Base-by-base conservation (phyloP, 2,113 vertebrate genomes). In the Mormyrus iriodes region DNA sequence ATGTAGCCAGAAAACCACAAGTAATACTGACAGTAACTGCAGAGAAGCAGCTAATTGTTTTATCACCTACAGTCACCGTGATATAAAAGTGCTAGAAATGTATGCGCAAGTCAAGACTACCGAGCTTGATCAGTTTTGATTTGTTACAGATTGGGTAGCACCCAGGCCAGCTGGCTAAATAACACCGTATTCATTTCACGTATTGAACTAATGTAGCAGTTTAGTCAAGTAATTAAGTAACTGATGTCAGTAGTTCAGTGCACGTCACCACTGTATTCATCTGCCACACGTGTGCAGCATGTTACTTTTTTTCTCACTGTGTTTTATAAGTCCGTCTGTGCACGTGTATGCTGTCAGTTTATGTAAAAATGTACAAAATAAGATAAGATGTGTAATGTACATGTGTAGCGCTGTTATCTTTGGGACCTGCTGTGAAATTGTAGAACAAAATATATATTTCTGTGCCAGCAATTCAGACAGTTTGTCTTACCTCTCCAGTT, bases 401-500 rank as follows among this genome's bases (percentile, higher is more conserved):
- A 13, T 44, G 39, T 27, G 39, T 17, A 44, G 27, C 39, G 8
- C 31, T 55, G 73, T 55, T 24, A 12, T 9, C 39, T 87, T 58
- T 87, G 53, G 35, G 35, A 42, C 17, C 35, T 46, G 35, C 27
- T 55, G 51, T 42, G 24, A 24, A 87, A 55, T 27, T 42, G 52
- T 42, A n/a, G 31, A 4, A 39, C 4, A 89, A 55, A 53, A 27
- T 83, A 58, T 31, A 44, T 12, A 21, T 19, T 31, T 49, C n/a
- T 88, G 19, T 82, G 73, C 31, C 31, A 39, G 12, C 65, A 88
- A 2, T 76, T 76, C 69, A 15, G 19, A 31, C 19, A 44, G 51
- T 46, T 83, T 55, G 51, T 89, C 73, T 58, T 48, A 88, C 73
- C 73, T 88, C 88, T 52, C 88, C 51, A 79, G 76, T 46, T 55